Percentiles rank a stretch among this genome's conserved stretches.
phyloP scores from a whole-genome alignment of 1,140 invertebrate species.

The Zelostemma sp. region DNA sequence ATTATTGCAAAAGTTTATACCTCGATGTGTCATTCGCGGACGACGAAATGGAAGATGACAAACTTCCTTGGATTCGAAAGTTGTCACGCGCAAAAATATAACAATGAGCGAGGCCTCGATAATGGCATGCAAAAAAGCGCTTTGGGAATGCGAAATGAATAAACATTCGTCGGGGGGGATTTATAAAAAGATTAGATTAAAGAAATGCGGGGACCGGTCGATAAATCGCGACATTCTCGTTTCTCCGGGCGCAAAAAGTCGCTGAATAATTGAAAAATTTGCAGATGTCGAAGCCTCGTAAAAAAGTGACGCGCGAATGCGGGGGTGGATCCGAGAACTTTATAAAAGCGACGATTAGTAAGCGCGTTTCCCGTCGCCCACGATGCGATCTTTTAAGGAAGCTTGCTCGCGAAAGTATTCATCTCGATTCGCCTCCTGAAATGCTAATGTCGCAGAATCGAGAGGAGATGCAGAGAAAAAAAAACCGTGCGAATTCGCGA shows the following conservation, averaged over 20 bases:
- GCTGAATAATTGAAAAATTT: not conserved
- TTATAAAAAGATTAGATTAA: too few species aligned
- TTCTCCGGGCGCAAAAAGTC: not conserved
- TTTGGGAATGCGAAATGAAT: not conserved
- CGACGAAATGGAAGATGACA: slow-evolving; percentile 29
- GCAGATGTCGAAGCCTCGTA: too few species aligned
- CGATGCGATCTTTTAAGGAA: slow-evolving; percentile 1
- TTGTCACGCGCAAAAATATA: slow-evolving; percentile 5
- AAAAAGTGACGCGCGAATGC: too few species aligned
- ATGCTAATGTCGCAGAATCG: too few species aligned
- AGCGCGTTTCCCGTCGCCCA: not conserved
- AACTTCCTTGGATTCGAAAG: slow-evolving; percentile 23
- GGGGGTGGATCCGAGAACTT: not conserved
- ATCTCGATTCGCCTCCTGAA: too few species aligned
- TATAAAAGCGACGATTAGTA: too few species aligned
- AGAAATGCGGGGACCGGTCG: not conserved
- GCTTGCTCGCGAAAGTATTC: slow-evolving; percentile 1
- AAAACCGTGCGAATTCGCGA: too few species aligned
- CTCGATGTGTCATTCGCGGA: slow-evolving; percentile 19
- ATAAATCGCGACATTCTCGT: too few species aligned
- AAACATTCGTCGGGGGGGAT: not conserved
- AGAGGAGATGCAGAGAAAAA: too few species aligned
- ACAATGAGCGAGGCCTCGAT: not conserved
- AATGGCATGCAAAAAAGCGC: too few species aligned
- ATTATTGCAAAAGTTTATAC: slow-evolving; percentile 33